Base-by-base conservation (phyloP, 2,113 vertebrate genomes). In the Xerus inauris region DNA sequence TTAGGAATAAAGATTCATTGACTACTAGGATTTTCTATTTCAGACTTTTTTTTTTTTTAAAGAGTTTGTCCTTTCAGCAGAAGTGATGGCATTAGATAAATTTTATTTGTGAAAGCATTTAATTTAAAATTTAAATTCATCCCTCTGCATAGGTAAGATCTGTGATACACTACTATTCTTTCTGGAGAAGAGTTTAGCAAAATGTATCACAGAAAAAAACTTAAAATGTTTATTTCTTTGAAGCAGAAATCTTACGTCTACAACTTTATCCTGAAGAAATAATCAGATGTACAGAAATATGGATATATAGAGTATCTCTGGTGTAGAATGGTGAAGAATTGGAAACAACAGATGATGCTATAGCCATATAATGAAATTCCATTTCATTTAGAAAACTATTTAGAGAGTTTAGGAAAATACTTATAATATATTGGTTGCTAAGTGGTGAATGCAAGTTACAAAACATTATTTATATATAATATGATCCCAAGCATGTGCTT, bases 71-170 rank as follows among this genome's bases (percentile, higher is more conserved):
- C 26, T 94, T 96, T 83, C 95, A 81, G 42, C 38, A 97, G 22
- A 96, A 91, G 54, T 92, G 22, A 47, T 69, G 49, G n/a, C 82
- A 81, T 22, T 20, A 88, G 59, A 92, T 51, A 84, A 59, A 54
- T 96, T 84, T 90, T 81, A 96, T 40, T 86, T 75, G 82, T 89
- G 62, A 75, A 94, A 93, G n/a, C 54, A 47, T 88, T 96, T 95
- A 92, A 94, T 96, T 92, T 81, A 73, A 94, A 95, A 71, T 47
- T 47, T 73, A 89, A 89, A 92, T 88, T 83, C n/a, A 1, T 87
- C 28, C 17, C 17, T 88, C 49, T 90, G 28, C 30, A 47, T 65
- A 73, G 51, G 71, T 87, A 67, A 20, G 5, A 86, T 77, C 30
- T 79, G 13, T 84, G 13, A 87, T 67, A 73, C 4, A 24, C 17